phyloP scores from a whole-genome alignment of 2,113 vertebrate genomes.

The Aptenodytes patagonicus region DNA sequence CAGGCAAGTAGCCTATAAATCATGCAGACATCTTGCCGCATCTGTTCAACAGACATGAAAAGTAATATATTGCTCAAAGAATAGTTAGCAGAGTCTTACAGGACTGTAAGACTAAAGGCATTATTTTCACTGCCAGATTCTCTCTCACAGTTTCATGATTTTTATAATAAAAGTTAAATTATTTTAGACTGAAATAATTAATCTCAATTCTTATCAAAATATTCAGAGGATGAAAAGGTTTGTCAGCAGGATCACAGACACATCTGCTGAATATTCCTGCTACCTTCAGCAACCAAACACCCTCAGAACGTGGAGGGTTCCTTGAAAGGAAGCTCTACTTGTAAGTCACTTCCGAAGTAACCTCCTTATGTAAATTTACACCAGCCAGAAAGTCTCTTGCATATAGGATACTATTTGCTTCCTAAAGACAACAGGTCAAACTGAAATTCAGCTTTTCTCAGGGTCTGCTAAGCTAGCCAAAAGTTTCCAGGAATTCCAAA shows the following conservation, averaged over 20 bases:
- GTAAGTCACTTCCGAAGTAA: not conserved
- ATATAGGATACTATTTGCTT: not conserved
- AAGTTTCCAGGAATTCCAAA: not conserved
- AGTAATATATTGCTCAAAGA: constrained; percentile 26
- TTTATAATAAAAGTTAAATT: constrained; percentile 14
- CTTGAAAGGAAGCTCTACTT: not conserved
- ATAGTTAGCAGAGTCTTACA: constrained; percentile 15
- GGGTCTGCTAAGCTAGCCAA: not conserved
- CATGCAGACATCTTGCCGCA: not conserved
- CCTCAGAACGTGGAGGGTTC: not conserved
- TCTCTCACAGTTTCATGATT: constrained; percentile 33
- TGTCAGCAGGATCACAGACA: not conserved
- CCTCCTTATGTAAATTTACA: not conserved
- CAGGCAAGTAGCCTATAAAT: constrained; percentile 54
- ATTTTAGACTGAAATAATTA: not conserved
- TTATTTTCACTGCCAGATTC: constrained; percentile 46
- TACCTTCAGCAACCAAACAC: not conserved
- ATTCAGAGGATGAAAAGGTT: not conserved
- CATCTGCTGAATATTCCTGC: not conserved
- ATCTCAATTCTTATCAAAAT: not conserved
- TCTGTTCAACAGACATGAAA: constrained; percentile 39
- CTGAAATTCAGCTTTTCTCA: not conserved
- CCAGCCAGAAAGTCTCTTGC: not conserved
- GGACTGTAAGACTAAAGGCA: not conserved
- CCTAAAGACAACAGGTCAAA: not conserved